Percentiles rank a stretch among this genome's conserved stretches.
These are phyloP conservation scores for Poecilia gillii DNA, from an alignment of 2,797 vertebrate species.

Conservation along the genomic window DNA sequence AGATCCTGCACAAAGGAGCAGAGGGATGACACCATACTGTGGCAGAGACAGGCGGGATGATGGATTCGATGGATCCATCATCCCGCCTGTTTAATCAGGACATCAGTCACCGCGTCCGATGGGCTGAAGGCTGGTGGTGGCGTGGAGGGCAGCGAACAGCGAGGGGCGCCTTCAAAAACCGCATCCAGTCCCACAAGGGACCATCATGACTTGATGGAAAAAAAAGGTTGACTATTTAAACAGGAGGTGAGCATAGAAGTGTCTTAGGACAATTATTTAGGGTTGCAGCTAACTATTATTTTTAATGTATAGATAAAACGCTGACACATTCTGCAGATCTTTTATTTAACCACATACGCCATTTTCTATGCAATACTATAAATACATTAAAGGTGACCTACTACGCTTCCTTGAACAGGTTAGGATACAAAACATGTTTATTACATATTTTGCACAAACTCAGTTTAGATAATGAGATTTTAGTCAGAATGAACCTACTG, in stretches of 20 bases:
- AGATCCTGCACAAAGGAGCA: slow-evolving; percentile 50
- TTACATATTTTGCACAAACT: no score
- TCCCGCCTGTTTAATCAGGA: slow-evolving; percentile 63
- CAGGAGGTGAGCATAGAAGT: not conserved
- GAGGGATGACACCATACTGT: slow-evolving; percentile 67
- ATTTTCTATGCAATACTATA: no score
- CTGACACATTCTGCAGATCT: no score
- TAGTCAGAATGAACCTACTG: no score
- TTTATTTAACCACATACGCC: no score
- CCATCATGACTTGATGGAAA: slow-evolving; percentile 43
- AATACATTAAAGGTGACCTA: no score
- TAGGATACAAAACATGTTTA: no score
- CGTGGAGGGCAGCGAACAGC: slow-evolving; percentile 9
- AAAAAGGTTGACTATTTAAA: slow-evolving; percentile 29
- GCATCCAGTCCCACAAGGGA: slow-evolving; percentile 40
- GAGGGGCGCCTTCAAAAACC: slow-evolving; percentile 34
- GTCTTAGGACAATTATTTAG: no score
- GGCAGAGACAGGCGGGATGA: slow-evolving; percentile 72
- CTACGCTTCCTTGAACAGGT: no score
- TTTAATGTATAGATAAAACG: no score
- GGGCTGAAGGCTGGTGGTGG: slow-evolving; percentile 27
- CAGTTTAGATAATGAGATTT: no score
- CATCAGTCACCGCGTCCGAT: slow-evolving; percentile 70
- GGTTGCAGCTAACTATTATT: no score
- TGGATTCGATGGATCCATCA: slow-evolving; percentile 83